These are phyloP conservation scores for Rotaria magnacalcarata DNA, from an alignment of 2,888 invertebrate genomes.

Conservation along the genomic window DNA sequence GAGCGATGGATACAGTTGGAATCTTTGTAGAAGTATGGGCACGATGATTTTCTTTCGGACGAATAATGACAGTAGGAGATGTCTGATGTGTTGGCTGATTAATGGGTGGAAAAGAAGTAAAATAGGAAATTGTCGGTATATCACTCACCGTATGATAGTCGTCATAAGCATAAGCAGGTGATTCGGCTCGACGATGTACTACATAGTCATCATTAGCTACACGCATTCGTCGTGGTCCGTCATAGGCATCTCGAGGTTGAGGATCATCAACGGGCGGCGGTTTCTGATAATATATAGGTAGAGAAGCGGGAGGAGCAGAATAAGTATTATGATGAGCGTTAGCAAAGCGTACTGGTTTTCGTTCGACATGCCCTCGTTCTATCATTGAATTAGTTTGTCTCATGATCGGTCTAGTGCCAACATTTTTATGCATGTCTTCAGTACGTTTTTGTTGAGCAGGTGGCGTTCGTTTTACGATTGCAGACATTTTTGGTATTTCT, in stretches of 20 bases:
- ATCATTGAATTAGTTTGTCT: background rate
- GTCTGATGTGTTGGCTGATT: no score
- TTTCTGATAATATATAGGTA: background rate
- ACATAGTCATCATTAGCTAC: background rate
- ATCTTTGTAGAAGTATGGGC: no score
- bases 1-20: no score
- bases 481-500: no score
- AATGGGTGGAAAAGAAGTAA: no score
- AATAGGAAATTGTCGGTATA: background rate
- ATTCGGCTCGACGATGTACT: background rate
- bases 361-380: background rate
- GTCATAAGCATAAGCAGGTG: background rate
- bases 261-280: no score
- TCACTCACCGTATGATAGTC: background rate
- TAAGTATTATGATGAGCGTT: background rate
- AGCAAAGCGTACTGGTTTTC: constrained; percentile 14
- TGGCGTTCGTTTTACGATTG: no score
- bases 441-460: no score
- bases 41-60: no score
- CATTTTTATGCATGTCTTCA: background rate
- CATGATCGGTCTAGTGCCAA: background rate
- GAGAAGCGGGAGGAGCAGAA: background rate
- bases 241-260: background rate
- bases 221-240: background rate
- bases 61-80: no score